phyloP scores from a whole-genome alignment of 2,888 invertebrate species.

The Brachyptera putata region DNA sequence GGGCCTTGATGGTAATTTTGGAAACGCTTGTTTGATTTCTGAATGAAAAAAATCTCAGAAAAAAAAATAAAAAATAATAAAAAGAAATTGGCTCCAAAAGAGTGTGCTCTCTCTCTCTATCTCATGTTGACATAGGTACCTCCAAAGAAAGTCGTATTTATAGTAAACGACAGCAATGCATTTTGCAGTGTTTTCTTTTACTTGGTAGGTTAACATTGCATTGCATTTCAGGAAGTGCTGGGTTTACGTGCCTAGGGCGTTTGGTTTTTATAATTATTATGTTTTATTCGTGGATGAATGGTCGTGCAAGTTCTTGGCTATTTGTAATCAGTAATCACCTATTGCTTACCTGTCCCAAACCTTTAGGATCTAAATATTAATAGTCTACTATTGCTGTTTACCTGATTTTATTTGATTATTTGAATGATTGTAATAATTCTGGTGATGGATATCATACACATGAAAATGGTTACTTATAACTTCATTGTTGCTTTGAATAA shows the following conservation, averaged over 20 bases:
- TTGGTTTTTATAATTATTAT: too few relatives aligned
- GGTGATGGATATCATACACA: conserved; percentile 11
- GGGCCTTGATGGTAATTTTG: conserved; percentile 27
- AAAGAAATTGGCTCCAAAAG: conserved; percentile 14
- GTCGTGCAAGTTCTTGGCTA: too few relatives aligned
- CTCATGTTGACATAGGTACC: conserved; percentile 1
- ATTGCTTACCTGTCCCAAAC: too few relatives aligned
- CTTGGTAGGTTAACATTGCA: too few relatives aligned
- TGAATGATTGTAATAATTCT: not conserved
- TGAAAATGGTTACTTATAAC: too few relatives aligned
- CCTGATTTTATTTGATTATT: not conserved
- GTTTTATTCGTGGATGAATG: not conserved
- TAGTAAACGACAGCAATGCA: conserved; percentile 7
- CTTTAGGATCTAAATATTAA: too few relatives aligned
- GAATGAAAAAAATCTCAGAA: conserved; percentile 18
- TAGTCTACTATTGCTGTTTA: too few relatives aligned
- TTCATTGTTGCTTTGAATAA: too few relatives aligned
- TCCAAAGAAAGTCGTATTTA: not conserved
- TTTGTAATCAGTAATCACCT: too few relatives aligned
- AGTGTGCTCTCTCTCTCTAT: conserved; percentile 5
- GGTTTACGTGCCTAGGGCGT: not conserved
- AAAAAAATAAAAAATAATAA: conserved; percentile 10
- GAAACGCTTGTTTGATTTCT: conserved; percentile 30
- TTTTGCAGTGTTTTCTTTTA: conserved; percentile 2
- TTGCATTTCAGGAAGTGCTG: too few relatives aligned